phyloP scores from a whole-genome alignment of 2,113 vertebrate species.

The Ictidomys tridecemlineatus region DNA sequence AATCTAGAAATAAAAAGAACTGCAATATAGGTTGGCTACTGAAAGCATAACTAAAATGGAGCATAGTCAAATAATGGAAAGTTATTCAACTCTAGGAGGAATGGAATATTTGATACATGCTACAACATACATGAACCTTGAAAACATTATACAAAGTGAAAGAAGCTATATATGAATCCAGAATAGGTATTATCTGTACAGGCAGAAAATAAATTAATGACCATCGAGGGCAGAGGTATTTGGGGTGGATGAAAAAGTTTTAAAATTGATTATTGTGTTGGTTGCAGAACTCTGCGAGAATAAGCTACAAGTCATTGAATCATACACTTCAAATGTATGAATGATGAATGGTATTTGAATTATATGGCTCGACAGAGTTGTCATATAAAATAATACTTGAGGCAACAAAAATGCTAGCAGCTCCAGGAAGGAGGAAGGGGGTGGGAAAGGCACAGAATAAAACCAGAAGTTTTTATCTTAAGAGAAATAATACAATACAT shows the following conservation, averaged over 20 bases:
- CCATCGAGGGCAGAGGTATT: not conserved
- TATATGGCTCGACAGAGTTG: not conserved
- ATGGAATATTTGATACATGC: not conserved
- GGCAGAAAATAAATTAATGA: not conserved
- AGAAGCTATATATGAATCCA: not conserved
- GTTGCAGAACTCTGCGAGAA: not conserved
- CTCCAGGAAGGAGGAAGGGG: not conserved
- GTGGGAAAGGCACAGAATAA: not conserved
- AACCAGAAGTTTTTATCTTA: slow-evolving; percentile 10
- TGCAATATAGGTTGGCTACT: not conserved
- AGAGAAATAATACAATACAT: slow-evolving; percentile 28
- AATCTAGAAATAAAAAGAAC: not conserved
- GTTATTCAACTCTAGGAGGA: not conserved
- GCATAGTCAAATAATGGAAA: not conserved
- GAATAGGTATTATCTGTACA: not conserved
- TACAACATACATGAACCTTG: not conserved
- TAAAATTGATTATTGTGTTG: not conserved
- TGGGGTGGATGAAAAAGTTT: not conserved
- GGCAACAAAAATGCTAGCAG: not conserved
- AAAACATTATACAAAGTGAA: not conserved
- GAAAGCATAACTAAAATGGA: not conserved
- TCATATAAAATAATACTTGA: not conserved
- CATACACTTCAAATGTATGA: not conserved
- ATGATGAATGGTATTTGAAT: not conserved
- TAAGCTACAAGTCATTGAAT: not conserved